These are phyloP conservation scores for Tringa solitaria DNA, from an alignment of 2,113 vertebrate genomes.

Conservation along the genomic window DNA sequence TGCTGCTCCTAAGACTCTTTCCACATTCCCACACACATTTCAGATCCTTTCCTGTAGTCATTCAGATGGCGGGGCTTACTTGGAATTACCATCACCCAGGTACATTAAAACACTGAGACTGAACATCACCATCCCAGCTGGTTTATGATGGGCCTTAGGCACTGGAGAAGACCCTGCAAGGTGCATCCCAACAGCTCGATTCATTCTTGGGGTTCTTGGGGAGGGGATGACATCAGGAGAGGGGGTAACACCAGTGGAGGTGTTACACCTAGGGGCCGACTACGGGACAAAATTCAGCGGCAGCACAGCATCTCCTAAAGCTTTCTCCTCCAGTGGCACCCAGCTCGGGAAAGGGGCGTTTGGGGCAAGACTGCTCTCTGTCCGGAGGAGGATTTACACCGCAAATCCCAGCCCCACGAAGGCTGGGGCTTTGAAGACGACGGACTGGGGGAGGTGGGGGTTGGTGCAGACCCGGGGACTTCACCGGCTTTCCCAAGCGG, in stretches of 20 bases:
- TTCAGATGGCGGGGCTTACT: not conserved
- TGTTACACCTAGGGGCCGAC: not conserved
- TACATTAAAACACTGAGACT: not conserved
- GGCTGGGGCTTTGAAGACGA: not conserved
- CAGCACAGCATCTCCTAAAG: not conserved
- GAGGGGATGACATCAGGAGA: not conserved
- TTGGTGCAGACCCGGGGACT: not conserved
- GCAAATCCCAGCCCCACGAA: not conserved
- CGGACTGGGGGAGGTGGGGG: accelerated
- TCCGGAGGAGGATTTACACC: not conserved
- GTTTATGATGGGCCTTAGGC: not conserved
- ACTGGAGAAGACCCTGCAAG: not conserved
- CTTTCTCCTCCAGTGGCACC: not conserved
- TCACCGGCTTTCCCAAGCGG: no score
- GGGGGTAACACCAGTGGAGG: not conserved
- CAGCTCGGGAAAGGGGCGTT: not conserved
- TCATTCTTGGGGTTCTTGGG: not conserved
- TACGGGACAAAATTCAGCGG: not conserved
- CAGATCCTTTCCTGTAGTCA: not conserved
- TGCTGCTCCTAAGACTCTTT: not conserved
- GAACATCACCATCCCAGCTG: not conserved
- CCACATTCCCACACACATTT: not conserved
- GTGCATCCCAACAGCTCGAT: not conserved
- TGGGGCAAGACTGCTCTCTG: not conserved
- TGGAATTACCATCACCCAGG: not conserved